These are phyloP conservation scores for Blastobasis adustella DNA, from an alignment of 2,888 invertebrate genomes.

Conservation along the genomic window DNA sequence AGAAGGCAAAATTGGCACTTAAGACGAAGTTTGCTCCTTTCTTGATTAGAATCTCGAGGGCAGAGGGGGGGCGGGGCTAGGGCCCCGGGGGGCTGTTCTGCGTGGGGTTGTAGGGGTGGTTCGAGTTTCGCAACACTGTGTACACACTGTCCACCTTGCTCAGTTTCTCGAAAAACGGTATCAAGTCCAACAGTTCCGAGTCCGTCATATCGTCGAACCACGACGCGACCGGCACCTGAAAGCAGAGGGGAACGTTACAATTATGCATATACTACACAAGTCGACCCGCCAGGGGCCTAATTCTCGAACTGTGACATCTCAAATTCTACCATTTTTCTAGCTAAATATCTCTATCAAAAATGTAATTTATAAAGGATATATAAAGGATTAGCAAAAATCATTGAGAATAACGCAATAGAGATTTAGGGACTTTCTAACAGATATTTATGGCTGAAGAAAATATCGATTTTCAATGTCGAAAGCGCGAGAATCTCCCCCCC, in stretches of 20 bases:
- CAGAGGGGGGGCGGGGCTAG: slow-evolving; percentile 39
- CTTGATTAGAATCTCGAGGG: slow-evolving; percentile 39
- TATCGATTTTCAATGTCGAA: too few relatives aligned
- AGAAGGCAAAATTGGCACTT: slow-evolving; percentile 77
- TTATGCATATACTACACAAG: too few relatives aligned
- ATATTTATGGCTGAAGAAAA: too few relatives aligned
- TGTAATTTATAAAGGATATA: too few relatives aligned
- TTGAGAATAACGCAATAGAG: too few relatives aligned
- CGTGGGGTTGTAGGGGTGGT: slow-evolving; percentile 84
- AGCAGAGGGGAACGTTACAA: slow-evolving; percentile 11
- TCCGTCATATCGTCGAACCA: slow-evolving; percentile 99
- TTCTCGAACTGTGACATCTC: too few relatives aligned
- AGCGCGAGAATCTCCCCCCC: too few relatives aligned
- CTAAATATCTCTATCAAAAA: too few relatives aligned
- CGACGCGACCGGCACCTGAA: slow-evolving; percentile 96
- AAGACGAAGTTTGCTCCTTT: slow-evolving; percentile 60
- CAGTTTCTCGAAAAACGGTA: slow-evolving; percentile 98
- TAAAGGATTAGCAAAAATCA: too few relatives aligned
- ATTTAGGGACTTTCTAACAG: too few relatives aligned
- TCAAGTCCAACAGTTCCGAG: slow-evolving; percentile 95
- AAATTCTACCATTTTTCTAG: too few relatives aligned
- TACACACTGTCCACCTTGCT: slow-evolving; percentile 98
- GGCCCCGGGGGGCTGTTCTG: slow-evolving; percentile 58
- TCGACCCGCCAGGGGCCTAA: too few relatives aligned
- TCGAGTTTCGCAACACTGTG: slow-evolving; percentile 93